Percentiles rank a stretch among this genome's conserved stretches.
These are phyloP conservation scores for Gymnodraco acuticeps DNA, from an alignment of 2,797 vertebrate genomes.

Conservation along the genomic window DNA sequence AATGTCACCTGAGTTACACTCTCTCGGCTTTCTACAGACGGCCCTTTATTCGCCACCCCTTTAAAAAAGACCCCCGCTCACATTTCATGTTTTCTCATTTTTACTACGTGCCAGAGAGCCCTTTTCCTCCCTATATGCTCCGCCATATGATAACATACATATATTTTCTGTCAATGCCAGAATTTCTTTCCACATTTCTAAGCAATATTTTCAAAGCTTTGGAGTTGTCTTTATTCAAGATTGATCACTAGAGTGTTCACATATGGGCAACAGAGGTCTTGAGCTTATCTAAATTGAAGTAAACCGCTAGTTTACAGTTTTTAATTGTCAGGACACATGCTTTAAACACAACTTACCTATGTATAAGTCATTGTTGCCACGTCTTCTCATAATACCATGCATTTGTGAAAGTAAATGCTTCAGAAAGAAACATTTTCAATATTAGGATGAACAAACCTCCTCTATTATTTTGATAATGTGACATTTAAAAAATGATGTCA, in stretches of 20 bases:
- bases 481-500: too few relatives aligned
- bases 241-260: slow-evolving; percentile 9
- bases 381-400: slow-evolving; percentile 3
- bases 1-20: slow-evolving; percentile 83
- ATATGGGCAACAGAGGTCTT: slow-evolving; percentile 35
- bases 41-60: slow-evolving; percentile 69
- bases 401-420: slow-evolving; percentile 19
- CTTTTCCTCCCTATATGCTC: slow-evolving; percentile 51
- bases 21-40: slow-evolving; percentile 63
- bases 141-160: slow-evolving; percentile 43
- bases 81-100: slow-evolving; percentile 79
- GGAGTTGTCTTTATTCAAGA: slow-evolving; percentile 16
- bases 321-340: slow-evolving; percentile 37
- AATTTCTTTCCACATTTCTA: slow-evolving; percentile 18
- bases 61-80: slow-evolving; percentile 63
- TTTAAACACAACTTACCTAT: slow-evolving; percentile 18
- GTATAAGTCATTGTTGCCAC: slow-evolving; percentile 18
- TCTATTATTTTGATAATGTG: too few relatives aligned
- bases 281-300: slow-evolving; percentile 29
- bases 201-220: not conserved
- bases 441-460: not conserved
- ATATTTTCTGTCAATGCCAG: slow-evolving; percentile 38
- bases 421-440: slow-evolving; percentile 10
- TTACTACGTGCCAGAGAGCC: slow-evolving; percentile 65
- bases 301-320: slow-evolving; percentile 17